Evolutionary conservation across 1,140 invertebrate genomes (phyloP).

Genomic region (Pseudoatta argentina): DNA sequence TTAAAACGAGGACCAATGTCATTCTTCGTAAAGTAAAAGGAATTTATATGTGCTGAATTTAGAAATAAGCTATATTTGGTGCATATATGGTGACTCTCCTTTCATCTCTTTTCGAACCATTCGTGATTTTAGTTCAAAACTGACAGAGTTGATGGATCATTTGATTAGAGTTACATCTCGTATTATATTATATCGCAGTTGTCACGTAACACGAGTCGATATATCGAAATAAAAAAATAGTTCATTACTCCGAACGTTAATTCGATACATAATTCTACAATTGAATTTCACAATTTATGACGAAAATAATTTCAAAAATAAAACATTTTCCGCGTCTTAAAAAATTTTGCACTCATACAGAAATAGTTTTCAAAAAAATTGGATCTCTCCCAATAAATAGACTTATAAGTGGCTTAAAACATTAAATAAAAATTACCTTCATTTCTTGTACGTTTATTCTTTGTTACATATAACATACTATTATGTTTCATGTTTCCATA

Average conservation of each 20-base stretch:
- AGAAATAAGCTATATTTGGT: constrained; percentile 29
- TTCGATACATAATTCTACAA: background rate
- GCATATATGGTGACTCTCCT: background rate
- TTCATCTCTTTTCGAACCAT: background rate
- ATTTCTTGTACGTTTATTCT: background rate
- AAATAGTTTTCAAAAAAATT: background rate
- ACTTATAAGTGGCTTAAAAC: background rate
- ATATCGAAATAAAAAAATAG: background rate
- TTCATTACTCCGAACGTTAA: background rate
- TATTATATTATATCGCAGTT: background rate
- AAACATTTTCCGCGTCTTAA: background rate
- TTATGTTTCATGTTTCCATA: background rate
- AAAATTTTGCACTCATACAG: background rate
- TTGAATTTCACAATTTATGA: background rate
- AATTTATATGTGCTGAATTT: constrained; percentile 10
- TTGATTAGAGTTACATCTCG: background rate
- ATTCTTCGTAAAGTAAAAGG: constrained; percentile 14
- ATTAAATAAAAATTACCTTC: background rate
- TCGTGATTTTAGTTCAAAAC: background rate
- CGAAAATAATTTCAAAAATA: background rate
- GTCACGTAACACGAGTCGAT: background rate
- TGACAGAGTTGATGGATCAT: constrained; percentile 8
- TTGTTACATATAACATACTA: background rate
- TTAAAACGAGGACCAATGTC: constrained; percentile 32
- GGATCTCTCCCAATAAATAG: background rate